Evolutionary conservation across 1,140 invertebrate genomes (phyloP).

Genomic region (Prorops nasuta): DNA sequence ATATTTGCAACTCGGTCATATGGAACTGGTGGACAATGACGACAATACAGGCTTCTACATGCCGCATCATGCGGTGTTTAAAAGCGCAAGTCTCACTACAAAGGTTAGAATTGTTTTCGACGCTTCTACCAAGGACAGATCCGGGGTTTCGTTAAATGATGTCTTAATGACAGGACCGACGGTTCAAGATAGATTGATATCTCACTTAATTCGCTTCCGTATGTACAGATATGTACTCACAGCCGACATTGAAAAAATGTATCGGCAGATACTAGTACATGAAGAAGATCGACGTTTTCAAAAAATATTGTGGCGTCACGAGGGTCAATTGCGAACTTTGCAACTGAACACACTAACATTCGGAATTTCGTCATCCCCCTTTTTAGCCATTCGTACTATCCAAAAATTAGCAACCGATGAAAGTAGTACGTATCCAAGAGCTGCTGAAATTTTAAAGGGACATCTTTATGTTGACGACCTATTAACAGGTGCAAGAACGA

Average conservation of each 20-base stretch:
- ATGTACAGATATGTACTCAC: slow-evolving; percentile 28
- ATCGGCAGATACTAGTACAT: slow-evolving; percentile 36
- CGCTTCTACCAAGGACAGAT: too few relatives aligned
- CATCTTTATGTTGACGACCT: slow-evolving; percentile 52
- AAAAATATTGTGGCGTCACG: slow-evolving; percentile 21
- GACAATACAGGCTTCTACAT: too few relatives aligned
- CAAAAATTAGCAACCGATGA: background rate
- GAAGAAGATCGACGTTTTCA: slow-evolving; percentile 31
- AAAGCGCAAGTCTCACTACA: too few relatives aligned
- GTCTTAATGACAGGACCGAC: slow-evolving; percentile 16
- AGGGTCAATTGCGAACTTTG: background rate
- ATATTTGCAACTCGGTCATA: too few relatives aligned
- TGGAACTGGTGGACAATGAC: too few relatives aligned
- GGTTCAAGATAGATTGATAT: background rate
- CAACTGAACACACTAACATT: background rate
- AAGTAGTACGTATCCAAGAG: background rate
- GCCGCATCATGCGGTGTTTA: too few relatives aligned
- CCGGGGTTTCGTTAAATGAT: too few relatives aligned
- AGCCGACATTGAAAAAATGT: slow-evolving; percentile 48
- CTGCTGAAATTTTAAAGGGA: slow-evolving; percentile 22
- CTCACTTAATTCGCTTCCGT: slow-evolving; percentile 27
- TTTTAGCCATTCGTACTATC: background rate
- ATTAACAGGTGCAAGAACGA: slow-evolving; percentile 34
- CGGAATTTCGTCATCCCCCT: background rate
- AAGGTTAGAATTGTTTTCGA: too few relatives aligned